A percentile compares a stretch with the other conserved stretches of the same genome.
Evolutionary conservation across 2,888 invertebrate genomes (phyloP).

Genomic region (Agrotis puta): DNA sequence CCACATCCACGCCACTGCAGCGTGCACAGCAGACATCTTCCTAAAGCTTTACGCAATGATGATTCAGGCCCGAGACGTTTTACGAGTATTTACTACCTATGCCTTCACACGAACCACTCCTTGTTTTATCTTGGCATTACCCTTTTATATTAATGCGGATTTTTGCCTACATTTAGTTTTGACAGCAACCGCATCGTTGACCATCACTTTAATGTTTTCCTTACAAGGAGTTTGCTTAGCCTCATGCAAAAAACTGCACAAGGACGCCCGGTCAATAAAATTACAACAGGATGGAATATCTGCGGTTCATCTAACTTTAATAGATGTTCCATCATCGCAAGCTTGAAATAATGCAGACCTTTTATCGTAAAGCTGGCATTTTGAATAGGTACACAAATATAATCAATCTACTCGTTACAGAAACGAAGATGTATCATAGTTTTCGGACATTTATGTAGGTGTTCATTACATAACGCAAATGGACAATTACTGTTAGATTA

Average conservation of each 20-base stretch:
- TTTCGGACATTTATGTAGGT: constrained; percentile 50
- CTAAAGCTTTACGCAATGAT: constrained; percentile 78
- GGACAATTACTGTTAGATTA: constrained; percentile 53
- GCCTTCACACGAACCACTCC: constrained; percentile 65
- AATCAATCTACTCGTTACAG: constrained; percentile 60
- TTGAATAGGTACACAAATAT: constrained; percentile 40
- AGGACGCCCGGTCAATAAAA: constrained; percentile 52
- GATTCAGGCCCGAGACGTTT: constrained; percentile 73
- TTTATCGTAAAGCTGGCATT: constrained; percentile 68
- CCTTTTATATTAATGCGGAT: constrained; percentile 60
- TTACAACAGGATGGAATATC: constrained; percentile 36
- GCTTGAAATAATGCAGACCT: constrained; percentile 42
- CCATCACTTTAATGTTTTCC: constrained; percentile 57
- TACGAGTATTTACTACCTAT: constrained; percentile 66
- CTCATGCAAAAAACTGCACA: constrained; percentile 38
- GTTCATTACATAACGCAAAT: constrained; percentile 55
- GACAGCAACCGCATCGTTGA: constrained; percentile 61
- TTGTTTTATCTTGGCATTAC: constrained; percentile 62
- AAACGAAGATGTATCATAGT: constrained; percentile 61
- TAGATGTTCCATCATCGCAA: constrained; percentile 39
- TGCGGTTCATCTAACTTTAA: constrained; percentile 16
- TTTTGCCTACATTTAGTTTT: constrained; percentile 62
- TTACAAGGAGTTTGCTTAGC: constrained; percentile 24
- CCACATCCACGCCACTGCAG: constrained; percentile 70
- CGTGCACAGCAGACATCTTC: constrained; percentile 72